Evolutionary conservation across 2,113 vertebrate species (phyloP).

Genomic region (Paramormyrops kingsleyae): DNA sequence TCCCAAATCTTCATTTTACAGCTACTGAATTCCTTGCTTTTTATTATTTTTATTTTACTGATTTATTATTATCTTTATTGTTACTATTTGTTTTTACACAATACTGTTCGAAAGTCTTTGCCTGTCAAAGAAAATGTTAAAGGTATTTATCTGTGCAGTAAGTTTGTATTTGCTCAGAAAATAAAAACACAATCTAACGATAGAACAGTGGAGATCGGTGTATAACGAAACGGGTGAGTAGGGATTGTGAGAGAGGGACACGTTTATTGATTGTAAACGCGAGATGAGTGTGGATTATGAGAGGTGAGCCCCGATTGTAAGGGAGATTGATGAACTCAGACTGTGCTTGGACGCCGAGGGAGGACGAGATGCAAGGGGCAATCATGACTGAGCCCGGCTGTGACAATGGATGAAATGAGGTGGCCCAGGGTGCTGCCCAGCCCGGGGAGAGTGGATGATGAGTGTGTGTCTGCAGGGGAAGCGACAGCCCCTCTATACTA

Average conservation of each 20-base stretch:
- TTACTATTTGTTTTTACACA: neutral
- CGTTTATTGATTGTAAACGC: neutral
- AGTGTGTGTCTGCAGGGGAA: constrained; percentile 28
- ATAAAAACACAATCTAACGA: neutral
- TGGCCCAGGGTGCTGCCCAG: neutral
- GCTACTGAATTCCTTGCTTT: neutral
- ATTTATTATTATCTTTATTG: neutral
- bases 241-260: neutral
- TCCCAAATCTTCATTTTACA: neutral
- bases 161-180: neutral
- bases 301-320: neutral
- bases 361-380: neutral
- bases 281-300: neutral
- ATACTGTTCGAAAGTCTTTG: neutral
- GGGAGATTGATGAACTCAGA: neutral
- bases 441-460: constrained; percentile 19
- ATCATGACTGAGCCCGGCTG: neutral
- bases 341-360: neutral
- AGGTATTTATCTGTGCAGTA: neutral
- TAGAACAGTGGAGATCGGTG: neutral
- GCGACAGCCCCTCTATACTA: neutral
- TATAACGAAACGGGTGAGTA: neutral
- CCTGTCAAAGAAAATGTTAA: neutral
- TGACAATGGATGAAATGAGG: neutral
- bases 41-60: neutral